Base-by-base conservation (phyloP, 1,140 invertebrate genomes). In the Dysdera silvatica region DNA sequence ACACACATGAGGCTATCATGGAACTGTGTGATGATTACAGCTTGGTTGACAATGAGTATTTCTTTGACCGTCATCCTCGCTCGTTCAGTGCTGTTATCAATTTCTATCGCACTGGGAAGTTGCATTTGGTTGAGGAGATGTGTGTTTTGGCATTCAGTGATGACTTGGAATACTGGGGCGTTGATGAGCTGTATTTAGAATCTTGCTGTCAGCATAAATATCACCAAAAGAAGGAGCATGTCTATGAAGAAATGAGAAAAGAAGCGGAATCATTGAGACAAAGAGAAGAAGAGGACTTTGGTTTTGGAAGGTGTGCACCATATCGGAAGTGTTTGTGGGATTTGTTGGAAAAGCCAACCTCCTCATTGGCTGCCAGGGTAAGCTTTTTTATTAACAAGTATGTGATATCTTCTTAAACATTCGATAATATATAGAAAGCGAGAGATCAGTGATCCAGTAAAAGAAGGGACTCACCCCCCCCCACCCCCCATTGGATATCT, bases 201-300 rank as follows among this genome's bases (percentile, higher is more conserved):
- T 94, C 91, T 23, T 98, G 95, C 78, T 98, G 95, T 77, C 95
- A 98, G 77, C 94, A 98, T 80, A 97, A 96, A 74, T 98, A 97
- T 77, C 93, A 98, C 77, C 95, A 98, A 78, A 81, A 93, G 60
- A 98, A 97, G 76, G 95, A 98, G 77, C 91, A 97, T 75, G 94
- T 98, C 2, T 91, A 95, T 79, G 95, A 98, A 79, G 95, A 98
- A 77, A 98, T 98, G 89, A 81, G 94, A 45, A 98, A 98, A 76
- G 95, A 98, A 78, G 93, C 93, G 12, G 94, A 98, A 76, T 93
- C 89, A 37, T 79, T 98, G 48, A 78, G 90, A 60, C 89, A 96
- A 75, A 81, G 92, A 7, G 92, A 96, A 72, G 91, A 95, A 74
- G 94, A 98, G 74, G 91, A 97, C 74, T 98, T 97, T 75, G 94